Percentiles rank a stretch among this genome's conserved stretches.
Conservation (phyloP, 2,888 invertebrate genomes). For the Cheilosia pagana region DNA sequence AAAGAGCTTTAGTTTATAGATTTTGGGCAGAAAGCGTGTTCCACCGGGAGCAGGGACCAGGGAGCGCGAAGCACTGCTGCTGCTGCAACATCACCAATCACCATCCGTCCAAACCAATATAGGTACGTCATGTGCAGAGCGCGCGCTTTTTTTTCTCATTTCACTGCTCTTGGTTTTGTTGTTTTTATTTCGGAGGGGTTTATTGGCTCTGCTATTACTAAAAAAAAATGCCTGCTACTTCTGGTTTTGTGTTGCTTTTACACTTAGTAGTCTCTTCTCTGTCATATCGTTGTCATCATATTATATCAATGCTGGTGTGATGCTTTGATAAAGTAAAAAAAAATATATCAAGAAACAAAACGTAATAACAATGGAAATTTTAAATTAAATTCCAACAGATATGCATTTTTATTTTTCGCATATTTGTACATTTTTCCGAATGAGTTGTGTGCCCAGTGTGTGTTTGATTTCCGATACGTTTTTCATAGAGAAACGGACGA, state of each 20-base stretch:
- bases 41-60: background rate
- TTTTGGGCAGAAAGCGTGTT: slow-evolving; percentile 15
- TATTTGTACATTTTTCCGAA: background rate
- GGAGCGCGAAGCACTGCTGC: no score
- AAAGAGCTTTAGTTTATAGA: slow-evolving; percentile 21
- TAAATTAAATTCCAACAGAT: background rate
- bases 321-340: slow-evolving; percentile 38
- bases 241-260: slow-evolving; percentile 40
- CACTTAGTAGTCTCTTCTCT: slow-evolving; percentile 53
- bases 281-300: slow-evolving; percentile 50
- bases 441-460: background rate
- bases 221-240: slow-evolving; percentile 19
- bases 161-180: slow-evolving; percentile 11
- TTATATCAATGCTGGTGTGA: slow-evolving; percentile 39
- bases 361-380: slow-evolving; percentile 21
- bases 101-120: background rate
- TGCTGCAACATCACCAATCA: slow-evolving; percentile 24
- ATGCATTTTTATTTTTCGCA: background rate
- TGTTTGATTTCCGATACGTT: background rate
- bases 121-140: slow-evolving; percentile 26
- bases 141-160: slow-evolving; percentile 22
- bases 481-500: background rate
- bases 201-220: slow-evolving; percentile 41
- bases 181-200: slow-evolving; percentile 30
- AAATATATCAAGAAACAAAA: slow-evolving; percentile 10